These are phyloP conservation scores for Squalus acanthias DNA, from an alignment of 2,797 vertebrate species.

Conservation along the genomic window DNA sequence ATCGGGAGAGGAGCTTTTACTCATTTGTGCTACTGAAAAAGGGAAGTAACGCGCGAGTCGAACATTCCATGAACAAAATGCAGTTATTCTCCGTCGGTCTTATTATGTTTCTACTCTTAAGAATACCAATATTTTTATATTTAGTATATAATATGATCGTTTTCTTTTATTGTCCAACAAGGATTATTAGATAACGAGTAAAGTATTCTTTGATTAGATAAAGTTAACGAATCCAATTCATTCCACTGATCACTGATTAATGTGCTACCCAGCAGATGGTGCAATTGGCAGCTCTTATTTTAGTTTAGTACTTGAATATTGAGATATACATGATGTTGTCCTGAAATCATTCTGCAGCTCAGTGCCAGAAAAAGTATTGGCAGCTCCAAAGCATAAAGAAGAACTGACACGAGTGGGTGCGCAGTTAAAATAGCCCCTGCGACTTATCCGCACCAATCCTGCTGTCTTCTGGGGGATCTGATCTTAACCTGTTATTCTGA, in stretches of 20 bases:
- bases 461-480: background rate
- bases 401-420: background rate
- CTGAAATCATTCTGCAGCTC: constrained; percentile 9
- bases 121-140: background rate
- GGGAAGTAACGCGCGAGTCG: background rate
- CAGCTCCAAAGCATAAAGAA: background rate
- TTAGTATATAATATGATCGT: background rate
- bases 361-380: background rate
- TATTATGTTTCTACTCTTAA: background rate
- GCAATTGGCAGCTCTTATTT: constrained; percentile 5
- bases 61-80: background rate
- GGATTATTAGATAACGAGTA: background rate
- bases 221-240: background rate
- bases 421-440: too few relatives aligned
- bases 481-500: background rate
- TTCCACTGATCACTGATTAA: background rate
- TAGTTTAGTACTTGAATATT: background rate
- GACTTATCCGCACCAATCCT: background rate
- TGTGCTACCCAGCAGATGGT: background rate
- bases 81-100: background rate
- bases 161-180: background rate
- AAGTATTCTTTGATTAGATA: background rate
- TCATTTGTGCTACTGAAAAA: background rate
- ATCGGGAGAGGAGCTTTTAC: background rate
- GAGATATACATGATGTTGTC: background rate